Percentiles rank a stretch among this genome's conserved stretches.
Conservation (phyloP, 2,888 invertebrate species). For the Meiosimyza decipiens region DNA sequence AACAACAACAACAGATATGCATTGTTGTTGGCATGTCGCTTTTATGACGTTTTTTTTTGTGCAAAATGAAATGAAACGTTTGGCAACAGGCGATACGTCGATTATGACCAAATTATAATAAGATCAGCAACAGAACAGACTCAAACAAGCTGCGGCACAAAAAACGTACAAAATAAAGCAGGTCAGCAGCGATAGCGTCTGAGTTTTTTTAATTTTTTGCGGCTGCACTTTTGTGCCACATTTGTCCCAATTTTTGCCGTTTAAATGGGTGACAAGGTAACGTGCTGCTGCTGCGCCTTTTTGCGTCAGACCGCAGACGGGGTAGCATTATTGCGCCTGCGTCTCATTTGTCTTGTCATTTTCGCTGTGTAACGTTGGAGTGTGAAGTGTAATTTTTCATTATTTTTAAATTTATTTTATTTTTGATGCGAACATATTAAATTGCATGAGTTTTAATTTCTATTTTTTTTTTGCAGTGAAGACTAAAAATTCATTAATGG, state of each 20-base stretch:
- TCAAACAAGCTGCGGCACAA: not conserved
- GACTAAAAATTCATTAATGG: too few species aligned
- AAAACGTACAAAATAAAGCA: conserved; percentile 16
- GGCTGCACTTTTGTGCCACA: conserved; percentile 1
- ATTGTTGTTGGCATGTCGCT: conserved; percentile 27
- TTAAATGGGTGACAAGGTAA: conserved; percentile 21
- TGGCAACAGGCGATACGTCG: conserved; percentile 58
- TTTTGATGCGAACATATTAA: too few species aligned
- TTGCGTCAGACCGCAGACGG: too few species aligned
- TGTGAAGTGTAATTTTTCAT: too few species aligned
- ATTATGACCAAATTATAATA: conserved; percentile 54
- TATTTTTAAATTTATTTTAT: too few species aligned
- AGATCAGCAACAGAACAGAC: conserved; percentile 22
- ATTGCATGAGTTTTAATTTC: too few species aligned
- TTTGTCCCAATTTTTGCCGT: conserved; percentile 22
- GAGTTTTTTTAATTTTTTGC: not conserved
- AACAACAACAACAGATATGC: not conserved
- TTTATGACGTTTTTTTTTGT: conserved; percentile 34
- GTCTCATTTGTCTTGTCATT: too few species aligned
- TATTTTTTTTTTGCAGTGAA: too few species aligned
- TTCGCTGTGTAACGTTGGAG: too few species aligned
- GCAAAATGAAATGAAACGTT: conserved; percentile 40
- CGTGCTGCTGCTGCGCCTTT: not conserved
- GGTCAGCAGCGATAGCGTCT: conserved; percentile 4
- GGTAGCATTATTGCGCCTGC: too few species aligned